Evolutionary conservation across 1,140 invertebrate species (phyloP).

Genomic region (Pinna nobilis): DNA sequence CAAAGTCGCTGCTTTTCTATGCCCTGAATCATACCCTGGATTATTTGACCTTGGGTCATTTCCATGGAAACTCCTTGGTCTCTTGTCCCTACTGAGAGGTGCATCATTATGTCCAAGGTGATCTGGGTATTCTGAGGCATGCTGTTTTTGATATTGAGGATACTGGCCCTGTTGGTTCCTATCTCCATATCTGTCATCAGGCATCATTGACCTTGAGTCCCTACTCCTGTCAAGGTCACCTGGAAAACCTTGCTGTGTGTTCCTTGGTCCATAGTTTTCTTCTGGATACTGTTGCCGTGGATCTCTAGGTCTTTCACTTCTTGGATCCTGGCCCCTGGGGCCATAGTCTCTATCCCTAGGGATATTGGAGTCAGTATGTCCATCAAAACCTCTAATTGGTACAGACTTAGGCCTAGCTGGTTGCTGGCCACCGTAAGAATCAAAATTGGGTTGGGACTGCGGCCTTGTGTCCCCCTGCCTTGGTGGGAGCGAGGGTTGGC

Average conservation of each 20-base stretch:
- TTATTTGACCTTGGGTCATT: neutral
- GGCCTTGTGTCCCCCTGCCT: neutral
- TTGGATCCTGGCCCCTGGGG: neutral
- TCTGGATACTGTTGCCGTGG: conserved; percentile 10
- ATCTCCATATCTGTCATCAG: no score
- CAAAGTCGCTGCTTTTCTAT: neutral
- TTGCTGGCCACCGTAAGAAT: conserved; percentile 2
- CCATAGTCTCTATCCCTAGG: neutral
- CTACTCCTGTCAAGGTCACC: conserved; percentile 6
- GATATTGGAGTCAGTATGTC: conserved; percentile 3
- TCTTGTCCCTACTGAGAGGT: no score
- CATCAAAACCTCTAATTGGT: neutral
- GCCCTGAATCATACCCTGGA: neutral
- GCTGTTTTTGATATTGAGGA: no score
- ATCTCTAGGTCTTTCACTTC: neutral
- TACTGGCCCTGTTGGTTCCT: no score
- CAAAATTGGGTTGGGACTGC: conserved; percentile 5
- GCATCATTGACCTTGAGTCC: no score
- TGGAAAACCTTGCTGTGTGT: conserved; percentile 16
- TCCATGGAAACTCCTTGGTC: neutral
- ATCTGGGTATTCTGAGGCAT: no score
- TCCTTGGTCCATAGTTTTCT: neutral
- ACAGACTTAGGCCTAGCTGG: neutral
- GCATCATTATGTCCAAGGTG: no score
- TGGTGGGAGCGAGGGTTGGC: conserved; percentile 6